These are phyloP conservation scores for Lacerta viridis DNA, from an alignment of 2,797 vertebrate genomes.

Conservation along the genomic window DNA sequence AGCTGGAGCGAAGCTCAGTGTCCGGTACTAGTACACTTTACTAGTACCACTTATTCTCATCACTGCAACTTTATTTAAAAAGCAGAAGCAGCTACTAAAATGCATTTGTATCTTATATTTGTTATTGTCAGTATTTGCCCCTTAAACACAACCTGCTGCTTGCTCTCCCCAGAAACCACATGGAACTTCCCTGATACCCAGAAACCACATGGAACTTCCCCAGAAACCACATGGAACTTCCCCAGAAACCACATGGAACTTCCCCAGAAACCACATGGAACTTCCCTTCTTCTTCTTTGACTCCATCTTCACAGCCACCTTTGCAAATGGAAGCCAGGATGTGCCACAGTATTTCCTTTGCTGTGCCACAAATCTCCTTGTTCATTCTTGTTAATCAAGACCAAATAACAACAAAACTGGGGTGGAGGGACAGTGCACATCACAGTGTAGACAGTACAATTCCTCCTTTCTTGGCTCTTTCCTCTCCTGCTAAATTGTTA, in stretches of 20 bases:
- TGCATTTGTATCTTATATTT: not conserved
- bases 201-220: not conserved
- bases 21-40: not conserved
- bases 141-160: not conserved
- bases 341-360: not conserved
- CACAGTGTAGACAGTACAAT: not conserved
- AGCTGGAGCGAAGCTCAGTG: no score
- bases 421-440: no score
- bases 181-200: not conserved
- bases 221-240: not conserved
- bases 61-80: not conserved
- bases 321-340: not conserved
- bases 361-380: not conserved
- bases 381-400: not conserved
- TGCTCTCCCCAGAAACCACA: not conserved
- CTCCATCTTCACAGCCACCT: not conserved
- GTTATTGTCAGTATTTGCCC: not conserved
- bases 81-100: not conserved
- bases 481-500: conserved; percentile 15
- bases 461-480: not conserved
- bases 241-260: not conserved
- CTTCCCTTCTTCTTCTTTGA: not conserved
- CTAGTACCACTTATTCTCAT: not conserved
- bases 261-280: not conserved
- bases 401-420: not conserved